These are phyloP conservation scores for Lycaena phlaeas DNA, from an alignment of 2,888 invertebrate species.

Conservation along the genomic window DNA sequence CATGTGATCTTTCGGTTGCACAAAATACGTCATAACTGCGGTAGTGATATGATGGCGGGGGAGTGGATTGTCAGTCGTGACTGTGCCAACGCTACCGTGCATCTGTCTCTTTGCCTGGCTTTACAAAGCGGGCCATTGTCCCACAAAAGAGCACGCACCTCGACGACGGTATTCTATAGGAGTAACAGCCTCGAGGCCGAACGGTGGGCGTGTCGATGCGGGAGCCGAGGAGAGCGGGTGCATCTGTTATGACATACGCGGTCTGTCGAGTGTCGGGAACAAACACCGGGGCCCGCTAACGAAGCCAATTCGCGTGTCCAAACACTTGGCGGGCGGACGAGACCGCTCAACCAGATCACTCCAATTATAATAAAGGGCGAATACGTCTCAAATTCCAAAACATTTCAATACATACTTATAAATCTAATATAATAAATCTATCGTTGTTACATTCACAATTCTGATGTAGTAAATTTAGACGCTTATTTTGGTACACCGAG, in stretches of 20 bases:
- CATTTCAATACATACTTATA: too few species aligned
- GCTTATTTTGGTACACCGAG: too few species aligned
- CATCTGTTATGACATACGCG: conserved; percentile 69
- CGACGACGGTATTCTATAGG: conserved; percentile 51
- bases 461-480: too few species aligned
- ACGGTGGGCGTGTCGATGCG: conserved; percentile 61
- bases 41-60: too few species aligned
- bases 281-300: conserved; percentile 43
- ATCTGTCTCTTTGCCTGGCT: conserved; percentile 62
- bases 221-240: conserved; percentile 62
- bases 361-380: conserved; percentile 19
- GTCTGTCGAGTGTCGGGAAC: conserved; percentile 56
- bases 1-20: background rate
- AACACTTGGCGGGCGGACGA: too few species aligned
- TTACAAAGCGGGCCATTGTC: conserved; percentile 45
- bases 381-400: too few species aligned
- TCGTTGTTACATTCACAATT: too few species aligned
- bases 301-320: conserved; percentile 31
- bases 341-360: background rate
- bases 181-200: conserved; percentile 55
- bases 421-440: too few species aligned
- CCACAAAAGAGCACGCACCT: conserved; percentile 67
- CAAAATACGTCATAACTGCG: conserved; percentile 17
- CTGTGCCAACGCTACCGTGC: conserved; percentile 50
- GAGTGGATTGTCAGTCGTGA: conserved; percentile 43